phyloP scores from a whole-genome alignment of 2,797 vertebrate species.

The Pyrocephalus nanus region DNA sequence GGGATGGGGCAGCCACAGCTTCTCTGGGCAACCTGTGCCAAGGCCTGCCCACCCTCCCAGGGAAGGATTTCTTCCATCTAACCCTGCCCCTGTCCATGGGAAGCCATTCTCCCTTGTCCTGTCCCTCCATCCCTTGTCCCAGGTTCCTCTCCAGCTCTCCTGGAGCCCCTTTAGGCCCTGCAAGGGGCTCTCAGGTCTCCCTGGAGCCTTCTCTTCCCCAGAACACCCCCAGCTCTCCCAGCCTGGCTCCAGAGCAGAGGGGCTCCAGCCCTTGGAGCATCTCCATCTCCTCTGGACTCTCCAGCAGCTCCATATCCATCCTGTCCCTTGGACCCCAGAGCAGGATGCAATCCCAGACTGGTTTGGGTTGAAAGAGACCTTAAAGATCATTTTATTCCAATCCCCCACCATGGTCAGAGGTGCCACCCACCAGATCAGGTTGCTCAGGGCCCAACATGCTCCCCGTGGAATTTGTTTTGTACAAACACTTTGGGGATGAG shows the following conservation, averaged over 20 bases:
- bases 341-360: background rate
- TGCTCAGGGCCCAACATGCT: accelerated
- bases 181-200: background rate
- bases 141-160: background rate
- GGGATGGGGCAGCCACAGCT: background rate
- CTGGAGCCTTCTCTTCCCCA: background rate
- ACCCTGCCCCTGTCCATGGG: background rate
- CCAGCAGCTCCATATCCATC: background rate
- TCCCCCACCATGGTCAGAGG: background rate
- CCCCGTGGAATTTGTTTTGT: background rate
- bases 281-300: background rate
- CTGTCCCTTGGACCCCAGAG: background rate
- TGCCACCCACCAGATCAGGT: background rate
- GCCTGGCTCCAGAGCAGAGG: background rate
- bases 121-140: background rate
- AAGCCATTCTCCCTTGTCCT: background rate
- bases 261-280: background rate
- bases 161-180: background rate
- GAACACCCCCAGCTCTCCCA: background rate
- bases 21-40: background rate
- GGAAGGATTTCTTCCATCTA: background rate
- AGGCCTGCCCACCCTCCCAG: background rate
- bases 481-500: background rate
- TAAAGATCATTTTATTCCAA: background rate
- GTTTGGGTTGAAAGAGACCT: background rate